Conservation (phyloP, 1,140 invertebrate genomes). For the Helicoverpa zea region DNA sequence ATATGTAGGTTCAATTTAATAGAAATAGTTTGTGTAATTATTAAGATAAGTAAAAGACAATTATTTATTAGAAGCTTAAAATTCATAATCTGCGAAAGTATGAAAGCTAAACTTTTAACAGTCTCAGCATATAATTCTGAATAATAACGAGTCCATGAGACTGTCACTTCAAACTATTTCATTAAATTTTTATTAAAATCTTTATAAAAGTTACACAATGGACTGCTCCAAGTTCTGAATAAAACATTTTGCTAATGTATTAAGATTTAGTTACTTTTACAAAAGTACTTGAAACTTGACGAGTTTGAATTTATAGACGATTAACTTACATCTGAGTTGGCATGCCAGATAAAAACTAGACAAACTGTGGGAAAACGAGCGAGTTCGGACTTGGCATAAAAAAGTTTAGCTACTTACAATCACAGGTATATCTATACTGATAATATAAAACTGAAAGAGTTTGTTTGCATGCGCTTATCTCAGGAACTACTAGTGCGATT, state of each 20-base stretch:
- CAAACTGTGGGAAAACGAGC: not conserved
- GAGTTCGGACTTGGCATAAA: no score
- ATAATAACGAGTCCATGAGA: constrained; percentile 2
- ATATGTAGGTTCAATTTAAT: no score
- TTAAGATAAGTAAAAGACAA: not conserved
- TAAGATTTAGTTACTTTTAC: constrained; percentile 12
- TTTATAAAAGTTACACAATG: constrained; percentile 15
- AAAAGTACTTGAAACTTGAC: not conserved
- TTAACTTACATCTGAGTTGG: not conserved
- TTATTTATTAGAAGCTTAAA: not conserved
- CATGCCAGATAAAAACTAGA: not conserved
- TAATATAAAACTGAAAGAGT: no score
- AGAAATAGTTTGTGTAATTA: no score
- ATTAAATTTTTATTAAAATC: constrained; percentile 23
- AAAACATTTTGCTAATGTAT: constrained; percentile 38
- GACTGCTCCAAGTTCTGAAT: constrained; percentile 1
- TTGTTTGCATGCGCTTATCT: no score
- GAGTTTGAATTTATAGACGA: constrained; percentile 29
- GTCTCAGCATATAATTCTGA: constrained; percentile 3
- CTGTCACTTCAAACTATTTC: constrained; percentile 4
- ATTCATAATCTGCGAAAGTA: not conserved
- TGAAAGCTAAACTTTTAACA: not conserved
- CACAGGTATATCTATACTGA: no score
- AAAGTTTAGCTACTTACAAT: no score
- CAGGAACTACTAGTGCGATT: no score